These are phyloP conservation scores for Gnathonemus longibarbis DNA, from an alignment of 2,113 vertebrate species.

Conservation along the genomic window DNA sequence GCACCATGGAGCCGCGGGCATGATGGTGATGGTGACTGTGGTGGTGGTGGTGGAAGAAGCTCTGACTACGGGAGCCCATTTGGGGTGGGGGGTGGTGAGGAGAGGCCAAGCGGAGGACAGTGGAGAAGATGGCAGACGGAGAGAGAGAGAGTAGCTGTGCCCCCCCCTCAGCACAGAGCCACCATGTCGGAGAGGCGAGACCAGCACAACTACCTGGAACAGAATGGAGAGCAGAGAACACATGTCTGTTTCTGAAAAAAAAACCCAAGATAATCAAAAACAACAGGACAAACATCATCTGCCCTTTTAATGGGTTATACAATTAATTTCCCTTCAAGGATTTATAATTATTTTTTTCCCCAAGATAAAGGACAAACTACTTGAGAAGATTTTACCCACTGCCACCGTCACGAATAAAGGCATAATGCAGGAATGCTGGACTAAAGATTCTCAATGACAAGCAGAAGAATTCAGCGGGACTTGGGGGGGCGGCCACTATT, in stretches of 20 bases:
- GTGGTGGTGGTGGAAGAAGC: constrained; percentile 60
- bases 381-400: background rate
- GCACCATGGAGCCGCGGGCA: constrained; percentile 59
- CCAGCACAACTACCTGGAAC: background rate
- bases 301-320: background rate
- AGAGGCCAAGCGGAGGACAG: background rate
- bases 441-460: background rate
- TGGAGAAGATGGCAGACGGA: background rate
- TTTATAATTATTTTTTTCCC: background rate
- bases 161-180: background rate
- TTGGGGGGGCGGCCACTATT: background rate
- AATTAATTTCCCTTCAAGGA: background rate
- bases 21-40: constrained; percentile 60
- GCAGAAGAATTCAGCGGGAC: background rate
- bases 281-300: background rate
- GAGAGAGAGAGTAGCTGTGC: background rate
- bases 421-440: background rate
- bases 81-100: background rate
- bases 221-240: background rate
- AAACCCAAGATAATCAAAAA: background rate
- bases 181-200: background rate
- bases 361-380: background rate
- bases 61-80: constrained; percentile 91
- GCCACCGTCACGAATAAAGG: background rate
- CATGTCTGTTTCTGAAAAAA: background rate